Evolutionary conservation across 1,140 invertebrate species (phyloP).

Genomic region (Tyrophagus putrescentiae): DNA sequence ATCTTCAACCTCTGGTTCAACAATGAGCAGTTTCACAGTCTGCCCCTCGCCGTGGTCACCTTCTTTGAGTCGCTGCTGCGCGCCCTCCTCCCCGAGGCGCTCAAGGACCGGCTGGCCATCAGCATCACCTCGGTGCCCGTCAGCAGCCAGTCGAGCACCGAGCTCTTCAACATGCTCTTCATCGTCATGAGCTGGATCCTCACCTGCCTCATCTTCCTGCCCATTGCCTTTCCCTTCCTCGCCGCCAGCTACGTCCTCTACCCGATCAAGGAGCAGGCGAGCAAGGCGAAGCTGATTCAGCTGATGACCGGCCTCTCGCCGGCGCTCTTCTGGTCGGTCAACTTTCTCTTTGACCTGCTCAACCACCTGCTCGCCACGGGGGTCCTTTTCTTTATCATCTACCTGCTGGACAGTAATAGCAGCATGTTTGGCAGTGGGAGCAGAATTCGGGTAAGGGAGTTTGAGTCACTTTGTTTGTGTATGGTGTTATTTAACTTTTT

Average conservation of each 20-base stretch:
- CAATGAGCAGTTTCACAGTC: slow-evolving; percentile 21
- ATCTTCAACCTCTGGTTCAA: slow-evolving; percentile 18
- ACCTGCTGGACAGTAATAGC: not conserved
- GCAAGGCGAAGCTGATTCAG: slow-evolving; percentile 27
- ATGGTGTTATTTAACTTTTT: not conserved
- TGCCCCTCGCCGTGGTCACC: slow-evolving; percentile 6
- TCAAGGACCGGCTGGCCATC: not conserved
- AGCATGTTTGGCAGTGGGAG: not conserved
- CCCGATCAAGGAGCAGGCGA: slow-evolving; percentile 24
- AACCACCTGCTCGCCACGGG: not conserved
- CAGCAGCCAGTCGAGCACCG: not conserved
- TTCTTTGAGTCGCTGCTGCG: slow-evolving; percentile 10
- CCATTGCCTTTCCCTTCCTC: slow-evolving; percentile 25
- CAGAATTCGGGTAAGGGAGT: not conserved
- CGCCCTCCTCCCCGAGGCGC: not conserved
- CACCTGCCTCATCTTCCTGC: slow-evolving; percentile 18
- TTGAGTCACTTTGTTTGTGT: too few relatives aligned
- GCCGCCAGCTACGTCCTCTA: slow-evolving; percentile 26
- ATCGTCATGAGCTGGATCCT: not conserved
- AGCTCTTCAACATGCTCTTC: not conserved
- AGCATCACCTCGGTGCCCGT: not conserved
- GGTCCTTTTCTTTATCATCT: slow-evolving; percentile 10
- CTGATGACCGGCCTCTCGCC: slow-evolving; percentile 25
- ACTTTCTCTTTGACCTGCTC: slow-evolving; percentile 26
- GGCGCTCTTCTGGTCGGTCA: slow-evolving; percentile 21